These are phyloP conservation scores for Cephalopterus ornatus DNA, from an alignment of 2,113 vertebrate genomes.

Conservation along the genomic window DNA sequence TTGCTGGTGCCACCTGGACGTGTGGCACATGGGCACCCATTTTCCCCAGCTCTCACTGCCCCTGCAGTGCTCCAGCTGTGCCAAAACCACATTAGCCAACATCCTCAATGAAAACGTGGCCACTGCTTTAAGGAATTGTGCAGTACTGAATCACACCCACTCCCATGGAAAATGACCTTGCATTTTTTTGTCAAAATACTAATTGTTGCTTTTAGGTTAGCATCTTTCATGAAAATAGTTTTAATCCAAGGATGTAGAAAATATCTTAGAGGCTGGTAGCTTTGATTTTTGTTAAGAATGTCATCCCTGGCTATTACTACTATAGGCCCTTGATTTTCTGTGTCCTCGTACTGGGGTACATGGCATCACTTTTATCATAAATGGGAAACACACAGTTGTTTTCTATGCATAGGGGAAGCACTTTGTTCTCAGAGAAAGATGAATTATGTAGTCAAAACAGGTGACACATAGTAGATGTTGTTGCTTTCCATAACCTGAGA, in stretches of 20 bases:
- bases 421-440: constrained; percentile 44
- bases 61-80: neutral
- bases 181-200: neutral
- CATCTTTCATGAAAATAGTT: neutral
- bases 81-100: neutral
- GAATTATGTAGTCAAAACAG: constrained; percentile 59
- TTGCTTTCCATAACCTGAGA: constrained; percentile 64
- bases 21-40: accelerated
- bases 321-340: neutral
- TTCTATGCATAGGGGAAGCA: constrained; percentile 40
- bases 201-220: neutral
- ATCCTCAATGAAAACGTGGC: neutral
- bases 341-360: neutral
- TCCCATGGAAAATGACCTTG: neutral
- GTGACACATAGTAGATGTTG: constrained; percentile 50
- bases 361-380: constrained; percentile 15
- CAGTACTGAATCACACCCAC: neutral
- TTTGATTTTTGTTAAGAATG: neutral
- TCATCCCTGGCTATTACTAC: neutral
- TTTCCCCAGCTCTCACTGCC: neutral
- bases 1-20: neutral
- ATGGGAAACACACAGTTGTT: neutral
- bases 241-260: neutral
- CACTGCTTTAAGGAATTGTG: neutral
- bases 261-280: neutral